Base-by-base conservation (phyloP, 2,113 vertebrate genomes). In the Sylvilagus bachmani region DNA sequence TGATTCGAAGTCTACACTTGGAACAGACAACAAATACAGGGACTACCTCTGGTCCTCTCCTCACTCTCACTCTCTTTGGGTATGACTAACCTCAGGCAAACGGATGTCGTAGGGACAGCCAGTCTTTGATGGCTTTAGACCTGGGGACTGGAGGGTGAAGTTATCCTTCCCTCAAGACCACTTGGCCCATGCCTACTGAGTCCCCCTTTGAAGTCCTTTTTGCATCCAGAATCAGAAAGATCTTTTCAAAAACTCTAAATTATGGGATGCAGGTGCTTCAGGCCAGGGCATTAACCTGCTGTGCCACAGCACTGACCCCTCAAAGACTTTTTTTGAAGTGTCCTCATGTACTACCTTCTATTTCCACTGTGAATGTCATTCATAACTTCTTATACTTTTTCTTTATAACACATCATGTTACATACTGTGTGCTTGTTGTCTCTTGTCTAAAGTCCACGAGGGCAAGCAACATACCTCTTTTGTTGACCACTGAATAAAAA, bases 401-500 rank as follows among this genome's bases (percentile, higher is more conserved):
- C 62, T 94, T 90, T 1, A 51, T 71, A 81, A 87, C 53, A 55
- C 14, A 73, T 33, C 55, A 86, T 69, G 86, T 89, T 94, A 58
- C 55, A 33, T 67, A 6, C 36, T 91, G 11, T 61, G 89, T 91
- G 69, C 44, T 79, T 61, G 66, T 79, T 93, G 11, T 82, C n/a
- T 92, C 31, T 80, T 62, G 17, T 71, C 71, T 89, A n/a, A 93
- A 90, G 61, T 51, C 38, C 33, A 38, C 10, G 12, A 96, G 55
- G 33, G 4, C 21, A 55, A 13, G 29, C 27, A 67, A 38, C 21
- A 78, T 74, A 12, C 31, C 51, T 90, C 44, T 81, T 93, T 93
- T 96, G 36, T 88, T 89, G 73, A 33, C 36, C 17, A 78, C 7
- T 88, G 82, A 85, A 70, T 89, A 95, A 82, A 92, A 69, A 49